Evolutionary conservation across 2,888 invertebrate genomes (phyloP).

Genomic region (Theristus sp.): DNA sequence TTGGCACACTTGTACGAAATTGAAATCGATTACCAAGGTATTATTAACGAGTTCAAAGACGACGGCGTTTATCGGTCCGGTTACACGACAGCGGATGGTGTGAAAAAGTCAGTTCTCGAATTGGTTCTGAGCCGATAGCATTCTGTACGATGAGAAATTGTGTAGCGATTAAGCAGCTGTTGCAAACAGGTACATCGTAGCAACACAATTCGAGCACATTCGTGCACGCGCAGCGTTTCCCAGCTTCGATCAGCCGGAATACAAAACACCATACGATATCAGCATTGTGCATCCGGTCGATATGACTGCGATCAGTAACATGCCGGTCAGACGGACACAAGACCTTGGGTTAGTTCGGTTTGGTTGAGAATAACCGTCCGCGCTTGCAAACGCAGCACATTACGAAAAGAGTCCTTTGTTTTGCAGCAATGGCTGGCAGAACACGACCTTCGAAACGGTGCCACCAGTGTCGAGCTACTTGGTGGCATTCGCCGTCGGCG

Average conservation of each 20-base stretch:
- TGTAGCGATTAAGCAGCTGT: too few species aligned
- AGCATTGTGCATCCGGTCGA: neutral
- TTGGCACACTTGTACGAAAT: neutral
- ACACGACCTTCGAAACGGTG: conserved; percentile 54
- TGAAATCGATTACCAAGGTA: neutral
- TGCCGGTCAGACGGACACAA: too few species aligned
- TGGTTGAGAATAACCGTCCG: too few species aligned
- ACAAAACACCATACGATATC: neutral
- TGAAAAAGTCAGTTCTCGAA: too few species aligned
- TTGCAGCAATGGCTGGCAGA: conserved; percentile 32
- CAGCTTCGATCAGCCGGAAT: neutral
- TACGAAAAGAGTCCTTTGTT: too few species aligned
- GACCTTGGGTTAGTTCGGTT: too few species aligned
- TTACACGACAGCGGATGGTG: too few species aligned
- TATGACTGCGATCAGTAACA: neutral
- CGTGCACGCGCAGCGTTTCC: neutral
- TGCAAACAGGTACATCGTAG: neutral
- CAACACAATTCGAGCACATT: neutral
- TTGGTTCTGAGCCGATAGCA: too few species aligned
- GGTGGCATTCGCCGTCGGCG: conserved; percentile 73
- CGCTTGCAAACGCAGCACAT: too few species aligned
- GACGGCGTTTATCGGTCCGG: too few species aligned
- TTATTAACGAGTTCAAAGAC: neutral
- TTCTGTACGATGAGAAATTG: too few species aligned
- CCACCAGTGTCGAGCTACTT: conserved; percentile 84